Percentiles rank a stretch among this genome's conserved stretches.
Evolutionary conservation across 2,113 vertebrate genomes (phyloP).

Genomic region (Thymallus thymallus): DNA sequence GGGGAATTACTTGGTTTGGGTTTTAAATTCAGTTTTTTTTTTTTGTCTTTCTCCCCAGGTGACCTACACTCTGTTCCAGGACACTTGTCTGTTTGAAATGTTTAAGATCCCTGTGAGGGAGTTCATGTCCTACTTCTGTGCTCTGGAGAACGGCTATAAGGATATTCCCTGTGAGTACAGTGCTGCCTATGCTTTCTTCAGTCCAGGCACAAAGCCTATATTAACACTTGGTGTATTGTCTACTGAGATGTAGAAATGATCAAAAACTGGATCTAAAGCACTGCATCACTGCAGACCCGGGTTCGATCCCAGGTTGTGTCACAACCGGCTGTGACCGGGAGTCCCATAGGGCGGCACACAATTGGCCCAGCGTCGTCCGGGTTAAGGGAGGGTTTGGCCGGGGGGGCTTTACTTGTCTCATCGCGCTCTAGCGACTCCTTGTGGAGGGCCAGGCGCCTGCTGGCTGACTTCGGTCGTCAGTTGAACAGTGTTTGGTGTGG

Average conservation of each 20-base stretch:
- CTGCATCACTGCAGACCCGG: too few species aligned
- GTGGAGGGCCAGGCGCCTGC: too few species aligned
- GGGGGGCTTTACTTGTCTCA: too few species aligned
- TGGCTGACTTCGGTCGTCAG: too few species aligned
- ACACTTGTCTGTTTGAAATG: constrained; percentile 95
- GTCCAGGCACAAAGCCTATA: background rate
- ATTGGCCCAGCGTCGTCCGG: too few species aligned
- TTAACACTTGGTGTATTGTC: background rate
- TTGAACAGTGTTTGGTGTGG: too few species aligned
- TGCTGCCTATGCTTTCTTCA: background rate
- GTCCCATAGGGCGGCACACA: too few species aligned
- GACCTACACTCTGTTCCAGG: constrained; percentile 92
- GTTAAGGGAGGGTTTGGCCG: too few species aligned
- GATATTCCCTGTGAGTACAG: constrained; percentile 95
- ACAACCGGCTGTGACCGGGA: too few species aligned
- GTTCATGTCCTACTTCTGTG: constrained; percentile 93
- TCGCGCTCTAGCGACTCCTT: too few species aligned
- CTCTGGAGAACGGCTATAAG: constrained; percentile 93
- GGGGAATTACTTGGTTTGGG: constrained; percentile 4
- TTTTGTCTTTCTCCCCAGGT: constrained; percentile 75
- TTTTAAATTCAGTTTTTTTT: constrained; percentile 34
- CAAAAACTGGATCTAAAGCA: background rate
- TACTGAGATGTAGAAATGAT: background rate
- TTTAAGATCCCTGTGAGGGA: constrained; percentile 93
- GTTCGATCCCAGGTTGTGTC: too few species aligned